These are phyloP conservation scores for Typhlichthys eigenmanni DNA, from an alignment of 2,797 vertebrate genomes.

Conservation along the genomic window DNA sequence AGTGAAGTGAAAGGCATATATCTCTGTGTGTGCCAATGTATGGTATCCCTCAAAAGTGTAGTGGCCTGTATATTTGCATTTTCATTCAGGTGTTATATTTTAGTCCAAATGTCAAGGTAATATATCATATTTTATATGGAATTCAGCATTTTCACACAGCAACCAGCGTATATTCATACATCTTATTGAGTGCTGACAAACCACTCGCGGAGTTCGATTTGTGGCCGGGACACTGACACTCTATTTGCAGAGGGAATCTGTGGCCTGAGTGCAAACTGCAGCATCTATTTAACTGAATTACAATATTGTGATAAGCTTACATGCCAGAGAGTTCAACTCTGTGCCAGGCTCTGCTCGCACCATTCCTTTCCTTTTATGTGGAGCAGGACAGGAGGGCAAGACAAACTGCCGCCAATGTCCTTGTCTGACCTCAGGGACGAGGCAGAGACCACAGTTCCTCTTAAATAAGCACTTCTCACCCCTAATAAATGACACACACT, in stretches of 20 bases:
- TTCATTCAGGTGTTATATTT: neutral
- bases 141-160: no score
- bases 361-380: conserved; percentile 18
- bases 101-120: no score
- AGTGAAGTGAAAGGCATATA: neutral
- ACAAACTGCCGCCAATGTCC: conserved; percentile 26
- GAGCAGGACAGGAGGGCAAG: conserved; percentile 32
- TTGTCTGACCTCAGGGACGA: conserved; percentile 31
- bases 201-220: no score
- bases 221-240: neutral
- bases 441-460: conserved; percentile 36
- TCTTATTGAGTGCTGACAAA: no score
- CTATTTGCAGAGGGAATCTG: neutral
- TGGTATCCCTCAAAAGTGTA: neutral
- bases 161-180: no score
- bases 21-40: neutral
- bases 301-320: conserved; percentile 2
- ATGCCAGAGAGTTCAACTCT: neutral
- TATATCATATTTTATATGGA: no score
- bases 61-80: neutral
- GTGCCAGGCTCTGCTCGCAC: conserved; percentile 2
- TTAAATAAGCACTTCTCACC: conserved; percentile 58
- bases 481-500: conserved; percentile 63
- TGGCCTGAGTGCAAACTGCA: conserved; percentile 40
- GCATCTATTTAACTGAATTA: conserved; percentile 20